These are phyloP conservation scores for Calosoma granatense DNA, from an alignment of 1,140 invertebrate genomes.

Conservation along the genomic window DNA sequence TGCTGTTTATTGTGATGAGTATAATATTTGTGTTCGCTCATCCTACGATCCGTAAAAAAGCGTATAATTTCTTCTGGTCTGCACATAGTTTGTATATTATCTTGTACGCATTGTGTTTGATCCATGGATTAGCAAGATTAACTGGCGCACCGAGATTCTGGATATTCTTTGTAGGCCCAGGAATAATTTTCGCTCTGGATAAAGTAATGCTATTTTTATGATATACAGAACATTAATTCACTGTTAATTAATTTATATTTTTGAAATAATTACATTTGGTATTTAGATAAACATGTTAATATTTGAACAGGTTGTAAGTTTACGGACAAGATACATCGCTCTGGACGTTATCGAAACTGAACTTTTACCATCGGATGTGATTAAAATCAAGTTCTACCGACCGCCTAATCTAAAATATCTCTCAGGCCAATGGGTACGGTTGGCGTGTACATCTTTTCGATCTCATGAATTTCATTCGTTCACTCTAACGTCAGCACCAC, in stretches of 20 bases:
- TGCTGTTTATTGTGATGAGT: constrained; percentile 86
- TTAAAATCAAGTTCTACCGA: constrained; percentile 85
- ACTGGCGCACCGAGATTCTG: constrained; percentile 90
- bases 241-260: constrained; percentile 3
- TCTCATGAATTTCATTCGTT: constrained; percentile 96
- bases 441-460: constrained; percentile 87
- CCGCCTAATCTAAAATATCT: constrained; percentile 96
- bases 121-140: constrained; percentile 90
- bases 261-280: not conserved
- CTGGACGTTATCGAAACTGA: constrained; percentile 93
- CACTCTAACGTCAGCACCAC: constrained; percentile 94
- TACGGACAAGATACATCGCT: constrained; percentile 87
- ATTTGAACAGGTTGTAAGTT: constrained; percentile 61
- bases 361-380: constrained; percentile 88
- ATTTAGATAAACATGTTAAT: constrained; percentile 2
- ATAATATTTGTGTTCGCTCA: constrained; percentile 97
- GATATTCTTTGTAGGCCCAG: constrained; percentile 92
- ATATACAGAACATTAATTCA: not conserved
- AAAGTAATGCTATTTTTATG: constrained; percentile 50
- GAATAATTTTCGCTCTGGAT: constrained; percentile 80
- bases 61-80: constrained; percentile 95
- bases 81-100: constrained; percentile 91
- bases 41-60: constrained; percentile 84
- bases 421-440: constrained; percentile 79
- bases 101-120: constrained; percentile 80